phyloP scores from a whole-genome alignment of 2,888 invertebrate species.

The Drosophila neonasuta region DNA sequence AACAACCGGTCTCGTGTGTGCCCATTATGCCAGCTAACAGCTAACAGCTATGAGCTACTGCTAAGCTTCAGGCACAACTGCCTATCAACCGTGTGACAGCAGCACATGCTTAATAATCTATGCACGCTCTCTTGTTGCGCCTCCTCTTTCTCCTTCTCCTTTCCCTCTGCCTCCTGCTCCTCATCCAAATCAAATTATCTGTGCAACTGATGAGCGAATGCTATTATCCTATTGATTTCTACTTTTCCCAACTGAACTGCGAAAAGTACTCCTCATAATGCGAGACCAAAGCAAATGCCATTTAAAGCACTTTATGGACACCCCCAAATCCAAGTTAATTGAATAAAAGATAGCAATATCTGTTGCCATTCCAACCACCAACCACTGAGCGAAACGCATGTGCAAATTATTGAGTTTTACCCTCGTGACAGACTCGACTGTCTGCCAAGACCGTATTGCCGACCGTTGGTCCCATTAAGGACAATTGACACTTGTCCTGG shows the following conservation, averaged over 20 bases:
- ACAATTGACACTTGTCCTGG: conserved; percentile 71
- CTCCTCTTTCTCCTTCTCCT: not conserved
- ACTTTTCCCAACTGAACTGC: conserved; percentile 19
- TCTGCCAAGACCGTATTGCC: not conserved
- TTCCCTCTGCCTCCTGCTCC: not conserved
- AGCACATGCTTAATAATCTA: conserved; percentile 35
- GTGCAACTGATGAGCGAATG: conserved; percentile 10
- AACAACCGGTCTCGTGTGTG: conserved; percentile 69
- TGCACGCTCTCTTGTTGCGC: conserved; percentile 9
- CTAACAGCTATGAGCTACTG: conserved; percentile 13
- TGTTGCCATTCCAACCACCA: conserved; percentile 16
- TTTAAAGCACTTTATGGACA: conserved; percentile 37
- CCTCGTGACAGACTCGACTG: conserved; percentile 32
- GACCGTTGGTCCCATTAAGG: conserved; percentile 31
- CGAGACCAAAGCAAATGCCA: conserved; percentile 40
- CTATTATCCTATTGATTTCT: conserved; percentile 53
- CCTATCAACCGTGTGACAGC: conserved; percentile 51
- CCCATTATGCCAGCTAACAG: conserved; percentile 67
- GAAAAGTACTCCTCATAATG: conserved; percentile 28
- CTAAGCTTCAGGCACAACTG: conserved; percentile 46
- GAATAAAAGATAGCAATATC: conserved; percentile 45
- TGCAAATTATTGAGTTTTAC: conserved; percentile 60
- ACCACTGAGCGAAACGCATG: conserved; percentile 35
- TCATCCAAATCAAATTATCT: conserved; percentile 58
- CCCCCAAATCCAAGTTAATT: conserved; percentile 63